These are phyloP conservation scores for Mirza zaza DNA, from an alignment of 2,113 vertebrate species.

Conservation along the genomic window DNA sequence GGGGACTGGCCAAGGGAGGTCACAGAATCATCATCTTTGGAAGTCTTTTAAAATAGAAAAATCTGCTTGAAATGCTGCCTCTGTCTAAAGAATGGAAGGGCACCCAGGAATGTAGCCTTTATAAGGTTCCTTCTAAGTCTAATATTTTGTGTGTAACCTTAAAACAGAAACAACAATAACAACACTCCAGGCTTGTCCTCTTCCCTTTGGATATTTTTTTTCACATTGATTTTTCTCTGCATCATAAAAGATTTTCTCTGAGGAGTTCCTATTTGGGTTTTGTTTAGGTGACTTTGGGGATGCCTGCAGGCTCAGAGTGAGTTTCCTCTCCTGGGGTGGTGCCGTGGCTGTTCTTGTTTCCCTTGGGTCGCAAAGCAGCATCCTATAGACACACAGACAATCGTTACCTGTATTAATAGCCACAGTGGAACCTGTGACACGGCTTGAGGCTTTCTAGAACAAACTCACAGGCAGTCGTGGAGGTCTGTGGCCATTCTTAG, in stretches of 20 bases:
- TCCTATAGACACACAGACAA: slow-evolving; percentile 64
- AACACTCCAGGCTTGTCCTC: background rate
- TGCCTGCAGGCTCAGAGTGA: background rate
- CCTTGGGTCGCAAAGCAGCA: slow-evolving; percentile 38
- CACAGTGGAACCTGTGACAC: slow-evolving; percentile 27
- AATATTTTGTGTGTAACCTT: background rate
- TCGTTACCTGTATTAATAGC: slow-evolving; percentile 74
- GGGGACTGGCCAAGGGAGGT: background rate
- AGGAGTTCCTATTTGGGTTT: background rate
- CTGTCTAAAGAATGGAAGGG: background rate
- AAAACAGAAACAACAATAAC: background rate
- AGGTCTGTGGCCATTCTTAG: slow-evolving; percentile 56
- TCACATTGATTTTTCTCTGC: background rate
- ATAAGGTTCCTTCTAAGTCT: background rate
- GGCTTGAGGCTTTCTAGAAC: slow-evolving; percentile 64
- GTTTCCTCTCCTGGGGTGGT: background rate
- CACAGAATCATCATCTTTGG: background rate
- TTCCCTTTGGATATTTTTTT: background rate
- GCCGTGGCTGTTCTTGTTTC: slow-evolving; percentile 37
- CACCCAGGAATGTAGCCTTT: background rate
- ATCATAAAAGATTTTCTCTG: slow-evolving; percentile 16
- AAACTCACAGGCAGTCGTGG: slow-evolving; percentile 27
- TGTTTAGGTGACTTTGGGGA: slow-evolving; percentile 51
- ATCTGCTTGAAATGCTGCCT: background rate
- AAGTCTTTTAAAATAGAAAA: slow-evolving; percentile 1